Evolutionary conservation across 2,113 vertebrate species (phyloP), one percentile per base, ranked within the genome.

Genomic region (Egretta garzetta): DNA sequence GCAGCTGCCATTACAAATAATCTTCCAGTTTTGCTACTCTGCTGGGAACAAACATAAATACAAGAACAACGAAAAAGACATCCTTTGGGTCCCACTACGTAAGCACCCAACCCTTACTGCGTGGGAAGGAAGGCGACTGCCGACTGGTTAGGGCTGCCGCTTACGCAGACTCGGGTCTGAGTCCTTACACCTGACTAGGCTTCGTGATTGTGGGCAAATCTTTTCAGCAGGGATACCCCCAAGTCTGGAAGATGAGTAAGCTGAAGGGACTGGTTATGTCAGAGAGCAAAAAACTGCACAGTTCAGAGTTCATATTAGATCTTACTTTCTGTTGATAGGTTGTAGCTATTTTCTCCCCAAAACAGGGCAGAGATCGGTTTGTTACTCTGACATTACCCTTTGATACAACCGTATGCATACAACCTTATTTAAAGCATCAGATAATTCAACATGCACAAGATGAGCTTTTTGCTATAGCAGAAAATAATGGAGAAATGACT

Each of bases 151-250:
- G 81, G 14, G 4, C 23, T n/a, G 28, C 32, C 35, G 55, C 43
- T 6, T 2, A 7, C 47, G 27, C 55, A 33, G 22, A 20, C 23
- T 17, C 6, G 0, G 23, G 12, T 3, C 28, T 5, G 15, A 45
- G 30, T 7, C 55, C 33, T 30, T 5, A 14, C 58, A 22, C 20
- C 14, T 5, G 5, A 13, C 14, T 2, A 4, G 3, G 15, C n/a
- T 19, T 10, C 26, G 1, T 0, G 2, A 24, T 1, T 4, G 41
- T 1, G 3, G 30, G 63, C 21, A 22, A 35, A 28, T 13, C 30
- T 30, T 21, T 3, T 7, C 7, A 28, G 19, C 4, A 2, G 6
- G 2, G 14, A 1, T 4, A 27, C 7, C 16, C 6, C 26, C 5
- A 10, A 4, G 12, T 9, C 6, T 52, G 37, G 23, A 49, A 56